Evolutionary conservation across 37 sponge, comb jelly and placozoan genomes (phyloP).

Genomic region (Ianthella basta): DNA sequence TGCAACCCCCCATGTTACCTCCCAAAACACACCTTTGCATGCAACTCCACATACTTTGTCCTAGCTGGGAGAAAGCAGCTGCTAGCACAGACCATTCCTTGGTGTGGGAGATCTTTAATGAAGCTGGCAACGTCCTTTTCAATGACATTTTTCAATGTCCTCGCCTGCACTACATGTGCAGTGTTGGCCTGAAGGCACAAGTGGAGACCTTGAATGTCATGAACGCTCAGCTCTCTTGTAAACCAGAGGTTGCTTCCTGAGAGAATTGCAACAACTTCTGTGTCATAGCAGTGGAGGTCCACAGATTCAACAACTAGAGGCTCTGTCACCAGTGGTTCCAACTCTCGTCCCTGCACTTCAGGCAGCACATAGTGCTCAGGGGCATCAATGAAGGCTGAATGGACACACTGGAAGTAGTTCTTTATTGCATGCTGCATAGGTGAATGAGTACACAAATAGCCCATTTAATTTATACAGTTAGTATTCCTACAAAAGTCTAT

Average conservation of each 20-base stretch:
- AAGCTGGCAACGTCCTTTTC: not conserved
- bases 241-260: constrained; percentile 17
- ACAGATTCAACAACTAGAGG: not conserved
- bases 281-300: constrained; percentile 15
- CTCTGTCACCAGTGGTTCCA: not conserved
- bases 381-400: not conserved
- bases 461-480: not conserved
- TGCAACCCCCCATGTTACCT: not conserved
- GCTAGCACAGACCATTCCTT: not conserved
- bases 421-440: not conserved
- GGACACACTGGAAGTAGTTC: not conserved
- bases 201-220: not conserved
- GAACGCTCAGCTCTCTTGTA: not conserved
- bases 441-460: not conserved
- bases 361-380: not conserved
- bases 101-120: not conserved
- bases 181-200: constrained; percentile 9
- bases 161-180: not conserved
- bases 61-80: not conserved
- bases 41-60: not conserved
- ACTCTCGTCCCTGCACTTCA: not conserved
- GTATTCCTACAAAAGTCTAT: no score
- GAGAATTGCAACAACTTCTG: not conserved
- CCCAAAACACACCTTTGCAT: constrained; percentile 5
- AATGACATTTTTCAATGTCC: constrained; percentile 15